Conservation (phyloP, 2,113 vertebrate genomes). For the Octodon degus region DNA sequence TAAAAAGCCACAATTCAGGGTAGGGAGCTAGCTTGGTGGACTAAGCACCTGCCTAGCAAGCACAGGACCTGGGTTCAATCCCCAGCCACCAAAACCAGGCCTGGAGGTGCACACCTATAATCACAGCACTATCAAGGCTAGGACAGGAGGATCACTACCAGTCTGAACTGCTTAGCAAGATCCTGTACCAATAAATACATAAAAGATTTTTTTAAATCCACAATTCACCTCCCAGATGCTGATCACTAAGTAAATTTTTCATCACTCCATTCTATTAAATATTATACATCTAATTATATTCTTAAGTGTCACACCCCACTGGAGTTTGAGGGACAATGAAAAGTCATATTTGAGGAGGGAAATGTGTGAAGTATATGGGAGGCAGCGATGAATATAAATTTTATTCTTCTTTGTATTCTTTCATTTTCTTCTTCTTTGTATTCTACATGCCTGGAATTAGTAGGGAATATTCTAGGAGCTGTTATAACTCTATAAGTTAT, state of each 20-base stretch:
- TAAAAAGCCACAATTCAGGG: slow-evolving; percentile 14
- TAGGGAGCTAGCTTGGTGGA: too few species aligned
- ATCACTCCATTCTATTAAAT: slow-evolving; percentile 18
- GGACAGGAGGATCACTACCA: too few species aligned
- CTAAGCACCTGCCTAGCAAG: too few species aligned
- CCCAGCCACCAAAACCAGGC: too few species aligned
- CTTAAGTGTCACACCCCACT: slow-evolving; percentile 3
- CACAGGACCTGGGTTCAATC: too few species aligned
- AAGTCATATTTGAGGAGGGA: slow-evolving; percentile 25
- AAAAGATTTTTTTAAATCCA: neutral
- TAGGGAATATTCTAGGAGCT: neutral
- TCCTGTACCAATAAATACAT: too few species aligned
- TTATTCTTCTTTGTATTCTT: neutral
- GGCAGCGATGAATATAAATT: neutral
- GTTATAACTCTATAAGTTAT: neutral
- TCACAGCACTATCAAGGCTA: too few species aligned
- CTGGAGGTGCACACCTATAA: too few species aligned
- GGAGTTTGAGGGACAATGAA: neutral
- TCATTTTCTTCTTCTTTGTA: neutral
- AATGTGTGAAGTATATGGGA: neutral
- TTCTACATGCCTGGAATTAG: neutral
- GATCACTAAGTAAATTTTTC: slow-evolving; percentile 39
- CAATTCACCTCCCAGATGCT: neutral
- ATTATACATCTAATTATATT: slow-evolving; percentile 7
- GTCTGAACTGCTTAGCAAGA: too few species aligned